Evolutionary conservation across 1,140 invertebrate genomes (phyloP).

Genomic region (Galleria mellonella): DNA sequence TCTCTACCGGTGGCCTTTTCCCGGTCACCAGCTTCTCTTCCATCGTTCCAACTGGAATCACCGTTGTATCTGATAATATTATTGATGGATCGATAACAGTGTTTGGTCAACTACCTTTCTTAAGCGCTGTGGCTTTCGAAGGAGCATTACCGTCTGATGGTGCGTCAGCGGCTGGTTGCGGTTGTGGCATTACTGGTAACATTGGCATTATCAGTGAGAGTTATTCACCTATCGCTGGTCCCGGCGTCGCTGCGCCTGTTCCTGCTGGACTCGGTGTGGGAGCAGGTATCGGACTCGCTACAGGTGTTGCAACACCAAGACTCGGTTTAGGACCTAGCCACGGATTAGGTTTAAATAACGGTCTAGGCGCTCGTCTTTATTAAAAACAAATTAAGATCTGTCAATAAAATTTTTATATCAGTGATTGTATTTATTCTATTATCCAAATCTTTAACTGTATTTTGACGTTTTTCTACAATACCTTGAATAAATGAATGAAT

Average conservation of each 20-base stretch:
- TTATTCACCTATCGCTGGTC: background rate
- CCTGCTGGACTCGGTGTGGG: background rate
- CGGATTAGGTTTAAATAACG: background rate
- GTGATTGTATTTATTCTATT: too few species aligned
- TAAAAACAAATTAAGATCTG: too few species aligned
- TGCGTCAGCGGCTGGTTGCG: constrained; percentile 6
- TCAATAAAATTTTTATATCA: too few species aligned
- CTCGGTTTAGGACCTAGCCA: background rate
- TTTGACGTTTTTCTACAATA: too few species aligned
- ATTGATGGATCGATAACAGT: constrained; percentile 29
- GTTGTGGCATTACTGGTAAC: background rate
- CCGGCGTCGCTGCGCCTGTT: background rate
- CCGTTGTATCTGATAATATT: background rate
- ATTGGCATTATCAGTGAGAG: background rate
- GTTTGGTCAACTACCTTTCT: constrained; percentile 27
- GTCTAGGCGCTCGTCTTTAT: too few species aligned
- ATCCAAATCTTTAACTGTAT: too few species aligned
- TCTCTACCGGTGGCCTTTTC: background rate
- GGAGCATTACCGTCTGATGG: constrained; percentile 16
- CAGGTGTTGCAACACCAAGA: too few species aligned
- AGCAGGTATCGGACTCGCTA: too few species aligned
- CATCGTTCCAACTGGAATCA: constrained; percentile 17
- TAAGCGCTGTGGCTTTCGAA: constrained; percentile 29
- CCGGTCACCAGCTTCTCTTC: constrained; percentile 11
- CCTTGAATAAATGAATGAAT: too few species aligned